These are phyloP conservation scores for Alcedo atthis DNA, from an alignment of 2,797 vertebrate species.

Conservation along the genomic window DNA sequence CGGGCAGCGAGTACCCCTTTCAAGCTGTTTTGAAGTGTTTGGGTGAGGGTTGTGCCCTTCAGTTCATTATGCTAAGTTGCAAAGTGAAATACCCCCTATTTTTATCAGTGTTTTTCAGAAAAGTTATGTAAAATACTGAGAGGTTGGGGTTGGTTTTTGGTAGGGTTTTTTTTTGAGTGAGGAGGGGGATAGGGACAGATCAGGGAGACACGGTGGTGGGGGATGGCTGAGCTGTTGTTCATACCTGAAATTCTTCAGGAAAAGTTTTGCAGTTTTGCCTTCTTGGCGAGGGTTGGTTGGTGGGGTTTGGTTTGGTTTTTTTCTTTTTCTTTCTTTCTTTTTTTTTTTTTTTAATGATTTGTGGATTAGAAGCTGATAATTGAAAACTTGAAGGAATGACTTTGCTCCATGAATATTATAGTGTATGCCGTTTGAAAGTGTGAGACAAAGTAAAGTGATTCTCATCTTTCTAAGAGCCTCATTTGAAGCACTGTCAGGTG, in stretches of 20 bases:
- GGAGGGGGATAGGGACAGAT: not conserved
- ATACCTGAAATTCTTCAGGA: slow-evolving; percentile 76
- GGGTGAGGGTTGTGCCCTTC: not conserved
- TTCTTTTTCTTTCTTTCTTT: not conserved
- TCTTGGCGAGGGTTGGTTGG: not conserved
- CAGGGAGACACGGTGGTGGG: not conserved
- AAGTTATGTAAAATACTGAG: not conserved
- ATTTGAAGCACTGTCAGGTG: not conserved
- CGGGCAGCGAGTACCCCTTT: slow-evolving; percentile 37
- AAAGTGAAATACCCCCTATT: not conserved
- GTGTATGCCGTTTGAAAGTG: not conserved
- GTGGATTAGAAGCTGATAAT: slow-evolving; percentile 42
- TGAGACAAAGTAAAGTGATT: not conserved
- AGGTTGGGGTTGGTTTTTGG: not conserved
- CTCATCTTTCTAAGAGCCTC: not conserved
- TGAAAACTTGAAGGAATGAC: not conserved
- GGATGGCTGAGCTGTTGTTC: slow-evolving; percentile 31
- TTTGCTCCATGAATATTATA: not conserved
- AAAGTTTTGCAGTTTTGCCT: not conserved
- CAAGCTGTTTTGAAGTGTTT: slow-evolving; percentile 56
- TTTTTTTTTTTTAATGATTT: slow-evolving; percentile 16
- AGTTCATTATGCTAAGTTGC: slow-evolving; percentile 30
- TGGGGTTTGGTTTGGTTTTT: no score
- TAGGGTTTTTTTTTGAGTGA: no score
- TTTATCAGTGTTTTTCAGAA: slow-evolving; percentile 20